Base-by-base conservation (phyloP, 2,888 invertebrate species). In the Rhogogaster chlorosoma region DNA sequence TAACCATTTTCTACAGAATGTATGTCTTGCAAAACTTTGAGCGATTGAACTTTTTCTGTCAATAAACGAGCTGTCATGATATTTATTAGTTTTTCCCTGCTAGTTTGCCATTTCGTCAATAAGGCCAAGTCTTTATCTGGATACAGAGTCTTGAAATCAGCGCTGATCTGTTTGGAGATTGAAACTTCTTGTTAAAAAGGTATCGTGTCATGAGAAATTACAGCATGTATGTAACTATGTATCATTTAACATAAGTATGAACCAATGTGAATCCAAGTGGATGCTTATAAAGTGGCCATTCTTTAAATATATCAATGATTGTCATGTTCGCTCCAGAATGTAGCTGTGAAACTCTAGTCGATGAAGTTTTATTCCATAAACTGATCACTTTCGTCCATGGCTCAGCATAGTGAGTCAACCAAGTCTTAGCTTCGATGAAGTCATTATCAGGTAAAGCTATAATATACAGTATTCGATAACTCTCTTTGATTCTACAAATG, bases 231-330 rank as follows among this genome's bases (percentile, higher is more conserved):
- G n/a, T n/a, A n/a, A n/a, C n/a, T n/a, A n/a, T n/a, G 22, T 61
- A 61, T 61, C 57, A 61, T 22, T n/a, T 7, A 61, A 61, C 57
- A 61, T 61, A 3, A 61, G 22, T 61, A 61, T 26, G 2, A 61
- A 61, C 85, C 83, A 85, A 75, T 29, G 85, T 80, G 71, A 83
- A 85, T 84, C 85, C 84, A n/a, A 85, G 83, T 53, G 85, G 80
- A 77, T 78, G 78, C 42, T 85, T 85, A 42, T 53, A 84, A 12
- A 84, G 64, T 53, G 85, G 85, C 73, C 85, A 85, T 49, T 84
- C 85, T 70, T 71, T 77, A 9, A 84, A 36, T 57, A 85, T 85
- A 83, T 84, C 71, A 83, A 80, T 61, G 73, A 80, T 73, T 71
- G 80, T 84, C 12, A 61, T 29, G 10, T 26, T 38, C 5, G 3